A percentile compares a stretch with the other conserved stretches of the same genome.
These are phyloP conservation scores for Seira musarum DNA, from an alignment of 2,888 invertebrate species.

Conservation along the genomic window DNA sequence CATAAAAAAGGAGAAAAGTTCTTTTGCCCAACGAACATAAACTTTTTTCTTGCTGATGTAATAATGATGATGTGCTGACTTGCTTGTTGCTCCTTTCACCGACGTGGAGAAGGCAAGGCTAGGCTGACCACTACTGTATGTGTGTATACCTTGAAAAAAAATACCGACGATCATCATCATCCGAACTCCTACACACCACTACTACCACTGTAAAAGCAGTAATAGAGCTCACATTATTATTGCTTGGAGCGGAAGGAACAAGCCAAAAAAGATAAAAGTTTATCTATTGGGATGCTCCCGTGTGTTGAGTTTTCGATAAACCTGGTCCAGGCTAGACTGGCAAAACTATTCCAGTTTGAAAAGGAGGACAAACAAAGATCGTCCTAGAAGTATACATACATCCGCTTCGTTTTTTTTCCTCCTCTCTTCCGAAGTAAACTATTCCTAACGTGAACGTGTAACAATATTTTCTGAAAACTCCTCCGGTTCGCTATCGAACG, in stretches of 20 bases:
- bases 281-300: conserved; percentile 12
- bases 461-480: background rate
- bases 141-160: conserved; percentile 32
- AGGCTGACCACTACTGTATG: background rate
- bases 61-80: conserved; percentile 39
- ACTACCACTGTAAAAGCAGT: background rate
- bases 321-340: background rate
- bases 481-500: conserved; percentile 16
- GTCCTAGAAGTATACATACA: background rate
- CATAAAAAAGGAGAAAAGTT: background rate
- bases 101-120: no score
- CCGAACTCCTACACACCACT: no score
- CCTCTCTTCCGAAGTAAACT: background rate
- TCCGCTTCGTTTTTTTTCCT: background rate
- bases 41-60: conserved; percentile 4
- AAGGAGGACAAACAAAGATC: conserved; percentile 42
- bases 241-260: conserved; percentile 52
- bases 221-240: conserved; percentile 23
- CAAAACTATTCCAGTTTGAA: conserved; percentile 9
- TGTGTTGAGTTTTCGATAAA: conserved; percentile 11
- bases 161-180: background rate
- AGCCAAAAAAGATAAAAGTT: conserved; percentile 9
- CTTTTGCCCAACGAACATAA: conserved; percentile 9
- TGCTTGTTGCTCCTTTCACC: conserved; percentile 51
- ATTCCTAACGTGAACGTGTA: background rate